Evolutionary conservation across 2,888 invertebrate species (phyloP), one percentile per base, ranked within the genome.

Genomic region (Argyresthia albistria): DNA sequence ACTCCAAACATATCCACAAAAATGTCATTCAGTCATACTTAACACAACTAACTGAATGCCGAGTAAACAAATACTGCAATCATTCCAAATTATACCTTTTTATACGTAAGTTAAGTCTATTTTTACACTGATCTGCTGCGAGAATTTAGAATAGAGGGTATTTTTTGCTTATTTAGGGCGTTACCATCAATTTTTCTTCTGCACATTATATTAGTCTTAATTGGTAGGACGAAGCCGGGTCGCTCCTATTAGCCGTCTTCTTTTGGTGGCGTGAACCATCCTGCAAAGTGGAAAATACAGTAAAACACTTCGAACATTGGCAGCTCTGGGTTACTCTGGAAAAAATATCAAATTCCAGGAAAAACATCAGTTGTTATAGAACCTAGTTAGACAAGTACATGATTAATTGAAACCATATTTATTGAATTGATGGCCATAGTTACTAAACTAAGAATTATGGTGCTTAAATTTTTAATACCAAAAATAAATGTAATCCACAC

Each of bases 181-280:
- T 76, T 69, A 67, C 66, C 68, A 68, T 73, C 67, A 61, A 52
- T 51, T 54, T 59, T 51, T 52, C 43, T 69, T 69, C 67, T 71
- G 71, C 80, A 77, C 78, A 72, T 72, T 35, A 47, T 36, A 48
- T 53, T 78, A 78, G 73, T 78, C 76, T 79, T 80, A 74, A 45
- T 71, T 64, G 60, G 67, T 70, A 70, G 62, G 61, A 66, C 67
- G 55, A 59, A 55, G 57, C 48, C 25, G 51, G 54, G 58, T 25
- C 25, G 25, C 63, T 59, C 52, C 58, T 67, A 73, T 93, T 95
- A 95, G 89, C 95, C 95, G 86, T 95, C 95, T 89, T 95, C 95
- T 80, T 95, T 95, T 36, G 95, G 95, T 53, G 95, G 95, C 68
- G 95, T 95, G 80, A 95, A 95, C 95, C 95, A 95, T 64, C 95